Evolutionary conservation across 1,140 invertebrate species (phyloP).

Genomic region (Macrocentrus cingulum): DNA sequence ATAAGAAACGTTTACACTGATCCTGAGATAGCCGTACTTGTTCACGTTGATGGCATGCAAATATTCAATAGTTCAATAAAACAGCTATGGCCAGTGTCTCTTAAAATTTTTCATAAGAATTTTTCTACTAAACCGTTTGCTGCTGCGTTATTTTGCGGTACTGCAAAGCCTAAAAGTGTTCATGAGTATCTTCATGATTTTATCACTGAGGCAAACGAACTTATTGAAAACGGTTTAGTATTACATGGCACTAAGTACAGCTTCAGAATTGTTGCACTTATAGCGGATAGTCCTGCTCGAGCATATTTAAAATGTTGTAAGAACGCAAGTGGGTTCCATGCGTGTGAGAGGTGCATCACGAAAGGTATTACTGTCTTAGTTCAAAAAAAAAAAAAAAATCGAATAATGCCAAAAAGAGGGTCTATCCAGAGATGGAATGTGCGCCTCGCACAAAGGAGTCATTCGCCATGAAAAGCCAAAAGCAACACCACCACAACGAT

Average conservation of each 20-base stretch:
- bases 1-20: slow-evolving; percentile 26
- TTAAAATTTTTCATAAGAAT: slow-evolving; percentile 25
- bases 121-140: slow-evolving; percentile 27
- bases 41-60: slow-evolving; percentile 27
- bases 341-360: slow-evolving; percentile 28
- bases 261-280: slow-evolving; percentile 22
- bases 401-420: slow-evolving; percentile 19
- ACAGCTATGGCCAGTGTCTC: slow-evolving; percentile 27
- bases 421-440: slow-evolving; percentile 31
- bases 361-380: slow-evolving; percentile 17
- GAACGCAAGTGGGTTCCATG: slow-evolving; percentile 26
- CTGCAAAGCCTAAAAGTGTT: slow-evolving; percentile 16
- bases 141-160: slow-evolving; percentile 25
- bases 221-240: slow-evolving; percentile 11
- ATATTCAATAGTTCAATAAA: slow-evolving; percentile 22
- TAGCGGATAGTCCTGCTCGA: slow-evolving; percentile 27
- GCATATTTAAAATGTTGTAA: slow-evolving; percentile 29
- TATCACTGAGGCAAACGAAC: slow-evolving; percentile 22
- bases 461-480: slow-evolving; percentile 23
- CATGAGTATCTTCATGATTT: slow-evolving; percentile 29
- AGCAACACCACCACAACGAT: slow-evolving; percentile 24
- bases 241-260: slow-evolving; percentile 13
- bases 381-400: too few relatives aligned
- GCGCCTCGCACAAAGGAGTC: slow-evolving; percentile 26
- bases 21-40: slow-evolving; percentile 20